Percentiles rank a stretch among this genome's conserved stretches.
These are phyloP conservation scores for Chelonia mydas DNA, from an alignment of 2,797 vertebrate species.

Conservation along the genomic window DNA sequence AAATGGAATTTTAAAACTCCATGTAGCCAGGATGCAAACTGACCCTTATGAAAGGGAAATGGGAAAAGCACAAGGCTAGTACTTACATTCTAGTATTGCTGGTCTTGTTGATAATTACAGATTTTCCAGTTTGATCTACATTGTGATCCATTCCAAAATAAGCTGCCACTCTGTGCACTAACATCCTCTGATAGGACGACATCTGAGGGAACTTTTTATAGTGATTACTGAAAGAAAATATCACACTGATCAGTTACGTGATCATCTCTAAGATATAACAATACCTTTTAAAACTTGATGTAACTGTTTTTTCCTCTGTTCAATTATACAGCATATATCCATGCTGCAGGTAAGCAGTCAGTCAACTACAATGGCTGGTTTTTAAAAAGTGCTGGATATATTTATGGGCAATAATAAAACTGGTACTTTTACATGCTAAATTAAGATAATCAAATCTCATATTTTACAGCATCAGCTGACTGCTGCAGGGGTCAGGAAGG, in stretches of 20 bases:
- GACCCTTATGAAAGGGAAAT: conserved; percentile 11
- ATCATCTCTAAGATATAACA: conserved; percentile 4
- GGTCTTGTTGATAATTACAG: conserved; percentile 96
- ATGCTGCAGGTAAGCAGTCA: background rate
- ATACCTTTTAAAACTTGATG: background rate
- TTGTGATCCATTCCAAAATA: conserved; percentile 98
- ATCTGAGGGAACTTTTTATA: conserved; percentile 98
- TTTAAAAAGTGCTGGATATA: background rate
- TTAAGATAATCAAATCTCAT: background rate
- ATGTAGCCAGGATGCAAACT: conserved; percentile 20
- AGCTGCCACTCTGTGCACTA: conserved; percentile 95
- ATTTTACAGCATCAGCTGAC: accelerated
- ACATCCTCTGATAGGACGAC: conserved; percentile 97
- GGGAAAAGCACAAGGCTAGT: background rate
- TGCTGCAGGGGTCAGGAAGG: background rate
- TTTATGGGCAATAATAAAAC: background rate
- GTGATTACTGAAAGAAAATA: conserved; percentile 83
- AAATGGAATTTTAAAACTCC: background rate
- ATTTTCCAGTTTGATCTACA: conserved; percentile 97
- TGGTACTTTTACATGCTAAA: background rate
- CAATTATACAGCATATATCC: background rate
- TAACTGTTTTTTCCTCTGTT: background rate
- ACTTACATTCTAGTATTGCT: conserved; percentile 95
- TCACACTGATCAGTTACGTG: conserved; percentile 17
- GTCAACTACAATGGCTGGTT: background rate